Percentiles rank a stretch among this genome's conserved stretches.
Conservation (phyloP, 2,797 vertebrate genomes). For the Discoglossus pictus region DNA sequence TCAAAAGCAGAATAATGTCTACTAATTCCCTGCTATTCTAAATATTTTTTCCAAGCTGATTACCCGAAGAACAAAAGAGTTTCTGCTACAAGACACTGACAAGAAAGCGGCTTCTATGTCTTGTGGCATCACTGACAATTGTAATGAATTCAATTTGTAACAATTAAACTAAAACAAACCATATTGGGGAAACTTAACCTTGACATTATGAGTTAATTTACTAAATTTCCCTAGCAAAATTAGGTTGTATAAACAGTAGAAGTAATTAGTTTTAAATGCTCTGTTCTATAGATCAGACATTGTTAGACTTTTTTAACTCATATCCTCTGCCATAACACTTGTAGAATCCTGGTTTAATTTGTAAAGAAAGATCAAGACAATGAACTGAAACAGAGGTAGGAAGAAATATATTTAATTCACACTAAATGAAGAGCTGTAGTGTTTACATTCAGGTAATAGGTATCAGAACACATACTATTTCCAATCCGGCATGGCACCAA, state of each 20-base stretch:
- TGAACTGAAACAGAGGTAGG: too few relatives aligned
- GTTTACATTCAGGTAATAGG: too few relatives aligned
- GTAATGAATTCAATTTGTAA: conserved; percentile 52
- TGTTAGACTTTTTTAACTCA: conserved; percentile 9
- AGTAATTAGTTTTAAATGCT: conserved; percentile 48
- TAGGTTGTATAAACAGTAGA: conserved; percentile 49
- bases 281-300: conserved; percentile 37
- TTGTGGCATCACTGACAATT: conserved; percentile 47
- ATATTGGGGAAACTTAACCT: conserved; percentile 50
- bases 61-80: conserved; percentile 35
- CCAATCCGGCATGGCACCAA: too few relatives aligned
- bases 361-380: too few relatives aligned
- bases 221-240: conserved; percentile 48
- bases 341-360: conserved; percentile 24
- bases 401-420: too few relatives aligned
- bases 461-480: too few relatives aligned
- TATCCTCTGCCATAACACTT: conserved; percentile 29
- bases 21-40: conserved; percentile 35
- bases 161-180: conserved; percentile 52
- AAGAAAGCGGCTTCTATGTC: conserved; percentile 41
- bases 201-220: conserved; percentile 51
- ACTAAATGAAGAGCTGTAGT: too few relatives aligned
- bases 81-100: conserved; percentile 44
- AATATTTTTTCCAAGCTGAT: conserved; percentile 39
- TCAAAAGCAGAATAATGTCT: conserved; percentile 19